phyloP scores from a whole-genome alignment of 2,113 vertebrate genomes.

The Passer domesticus region DNA sequence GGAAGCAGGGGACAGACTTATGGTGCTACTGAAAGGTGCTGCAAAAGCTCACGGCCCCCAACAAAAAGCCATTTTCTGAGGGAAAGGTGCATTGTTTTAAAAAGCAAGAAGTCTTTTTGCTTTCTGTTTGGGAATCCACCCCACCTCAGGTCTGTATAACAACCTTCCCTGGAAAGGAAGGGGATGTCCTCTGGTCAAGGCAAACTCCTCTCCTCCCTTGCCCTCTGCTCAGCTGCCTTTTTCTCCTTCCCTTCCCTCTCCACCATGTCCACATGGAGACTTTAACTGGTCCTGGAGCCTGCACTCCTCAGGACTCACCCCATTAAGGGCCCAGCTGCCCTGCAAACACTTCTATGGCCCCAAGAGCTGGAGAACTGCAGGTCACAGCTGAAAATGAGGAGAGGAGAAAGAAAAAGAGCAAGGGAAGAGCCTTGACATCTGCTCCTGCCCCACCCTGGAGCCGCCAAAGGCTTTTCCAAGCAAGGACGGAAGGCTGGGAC shows the following conservation, averaged over 20 bases:
- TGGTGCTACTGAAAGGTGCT: background rate
- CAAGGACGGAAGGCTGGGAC: background rate
- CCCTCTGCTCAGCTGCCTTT: background rate
- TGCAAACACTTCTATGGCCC: background rate
- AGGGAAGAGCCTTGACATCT: background rate
- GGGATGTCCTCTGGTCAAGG: background rate
- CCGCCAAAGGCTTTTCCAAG: background rate
- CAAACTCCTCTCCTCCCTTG: background rate
- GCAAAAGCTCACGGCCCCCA: background rate
- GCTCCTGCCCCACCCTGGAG: background rate
- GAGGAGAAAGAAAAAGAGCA: background rate
- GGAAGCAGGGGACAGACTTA: background rate
- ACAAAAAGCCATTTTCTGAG: background rate
- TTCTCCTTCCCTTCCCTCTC: background rate
- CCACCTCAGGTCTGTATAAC: background rate
- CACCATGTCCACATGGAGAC: rapidly evolving
- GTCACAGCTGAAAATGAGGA: background rate
- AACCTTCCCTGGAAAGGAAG: background rate
- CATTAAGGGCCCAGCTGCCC: background rate
- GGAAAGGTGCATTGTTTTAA: background rate
- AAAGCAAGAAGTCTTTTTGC: background rate
- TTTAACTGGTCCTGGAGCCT: background rate
- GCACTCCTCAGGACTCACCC: background rate
- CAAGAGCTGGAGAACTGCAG: background rate
- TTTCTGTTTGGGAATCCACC: background rate